These are phyloP conservation scores for Ochropleura plecta DNA, from an alignment of 2,888 invertebrate genomes.

Conservation along the genomic window DNA sequence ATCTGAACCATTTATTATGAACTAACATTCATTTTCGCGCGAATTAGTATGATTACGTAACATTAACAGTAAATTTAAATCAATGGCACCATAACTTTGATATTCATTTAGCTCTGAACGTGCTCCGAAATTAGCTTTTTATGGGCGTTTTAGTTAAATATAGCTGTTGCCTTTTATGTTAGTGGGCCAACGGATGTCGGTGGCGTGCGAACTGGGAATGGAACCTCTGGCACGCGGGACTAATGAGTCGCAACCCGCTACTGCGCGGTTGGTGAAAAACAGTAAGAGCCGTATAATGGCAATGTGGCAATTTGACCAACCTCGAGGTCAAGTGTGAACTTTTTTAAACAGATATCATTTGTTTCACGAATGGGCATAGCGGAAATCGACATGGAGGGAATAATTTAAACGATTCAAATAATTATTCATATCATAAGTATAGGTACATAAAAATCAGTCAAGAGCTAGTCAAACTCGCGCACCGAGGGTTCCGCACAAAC, in stretches of 20 bases:
- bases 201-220: constrained; percentile 60
- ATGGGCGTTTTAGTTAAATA: constrained; percentile 41
- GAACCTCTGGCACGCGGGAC: constrained; percentile 45
- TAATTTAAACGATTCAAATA: no score
- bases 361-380: no score
- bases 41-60: constrained; percentile 11
- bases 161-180: constrained; percentile 40
- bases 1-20: not conserved
- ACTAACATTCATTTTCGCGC: not conserved
- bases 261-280: not conserved
- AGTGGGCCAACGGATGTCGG: constrained; percentile 59
- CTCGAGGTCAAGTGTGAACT: no score
- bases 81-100: constrained; percentile 29
- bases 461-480: no score
- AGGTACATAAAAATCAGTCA: no score
- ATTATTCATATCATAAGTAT: no score
- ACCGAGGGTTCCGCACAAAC: no score
- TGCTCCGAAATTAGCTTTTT: constrained; percentile 43
- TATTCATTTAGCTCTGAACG: constrained; percentile 14
- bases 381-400: no score
- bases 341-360: no score
- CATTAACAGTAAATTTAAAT: constrained; percentile 40
- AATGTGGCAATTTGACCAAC: not conserved
- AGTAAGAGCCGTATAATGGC: not conserved
- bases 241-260: constrained; percentile 17